phyloP scores from a whole-genome alignment of 2,113 vertebrate genomes.

The Nannobrachium achirus region DNA sequence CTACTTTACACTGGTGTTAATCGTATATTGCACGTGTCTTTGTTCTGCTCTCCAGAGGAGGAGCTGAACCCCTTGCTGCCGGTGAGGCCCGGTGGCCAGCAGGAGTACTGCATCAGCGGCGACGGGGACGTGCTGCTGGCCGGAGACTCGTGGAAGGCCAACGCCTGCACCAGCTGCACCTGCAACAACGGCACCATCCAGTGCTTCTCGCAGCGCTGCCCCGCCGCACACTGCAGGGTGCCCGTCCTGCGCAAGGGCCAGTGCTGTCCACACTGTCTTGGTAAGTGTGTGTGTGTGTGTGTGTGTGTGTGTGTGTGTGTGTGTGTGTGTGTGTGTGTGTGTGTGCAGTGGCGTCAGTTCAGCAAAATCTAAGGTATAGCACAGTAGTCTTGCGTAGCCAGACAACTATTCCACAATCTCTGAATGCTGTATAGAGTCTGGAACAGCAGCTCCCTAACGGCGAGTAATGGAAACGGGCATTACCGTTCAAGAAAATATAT shows the following conservation, averaged over 20 bases:
- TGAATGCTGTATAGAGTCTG: too few species aligned
- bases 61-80: slow-evolving; percentile 68
- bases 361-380: too few species aligned
- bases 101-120: slow-evolving; percentile 81
- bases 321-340: neutral
- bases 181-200: slow-evolving; percentile 82
- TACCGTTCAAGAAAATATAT: too few species aligned
- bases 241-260: slow-evolving; percentile 84
- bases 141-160: slow-evolving; percentile 83
- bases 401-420: too few species aligned
- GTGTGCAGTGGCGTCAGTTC: too few species aligned
- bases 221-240: slow-evolving; percentile 77
- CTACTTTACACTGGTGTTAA: too few species aligned
- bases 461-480: too few species aligned
- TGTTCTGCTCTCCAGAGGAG: too few species aligned
- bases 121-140: slow-evolving; percentile 79
- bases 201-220: slow-evolving; percentile 83
- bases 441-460: too few species aligned
- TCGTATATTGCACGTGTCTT: too few species aligned
- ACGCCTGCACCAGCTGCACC: slow-evolving; percentile 84
- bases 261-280: slow-evolving; percentile 84
- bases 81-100: slow-evolving; percentile 70
- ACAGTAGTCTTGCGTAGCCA: too few species aligned
- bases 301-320: neutral
- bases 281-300: slow-evolving; percentile 59